A percentile compares a stretch with the other conserved stretches of the same genome.
phyloP scores from a whole-genome alignment of 2,113 vertebrate genomes.

The Cisticola juncidis region DNA sequence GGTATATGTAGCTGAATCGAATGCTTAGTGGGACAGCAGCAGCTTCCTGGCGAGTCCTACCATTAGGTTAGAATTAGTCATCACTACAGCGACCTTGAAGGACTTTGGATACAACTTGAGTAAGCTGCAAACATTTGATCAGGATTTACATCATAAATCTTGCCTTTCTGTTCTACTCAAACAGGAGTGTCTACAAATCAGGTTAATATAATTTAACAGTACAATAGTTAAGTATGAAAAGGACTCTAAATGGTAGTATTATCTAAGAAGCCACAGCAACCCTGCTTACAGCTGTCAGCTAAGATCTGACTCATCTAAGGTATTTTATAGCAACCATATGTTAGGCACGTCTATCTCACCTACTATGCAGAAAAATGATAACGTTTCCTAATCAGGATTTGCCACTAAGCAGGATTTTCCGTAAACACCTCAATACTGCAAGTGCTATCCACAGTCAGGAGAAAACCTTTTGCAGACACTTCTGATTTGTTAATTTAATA shows the following conservation, averaged over 20 bases:
- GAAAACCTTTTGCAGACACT: conserved; percentile 39
- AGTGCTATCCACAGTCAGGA: neutral
- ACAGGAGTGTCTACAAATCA: conserved; percentile 61
- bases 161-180: conserved; percentile 13
- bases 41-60: neutral
- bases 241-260: conserved; percentile 1
- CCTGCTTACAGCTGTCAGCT: conserved; percentile 52
- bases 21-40: neutral
- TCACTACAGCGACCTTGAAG: neutral
- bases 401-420: conserved; percentile 71
- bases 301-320: conserved; percentile 69
- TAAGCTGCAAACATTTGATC: conserved; percentile 16
- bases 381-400: conserved; percentile 78
- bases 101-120: conserved; percentile 29
- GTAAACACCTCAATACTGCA: conserved; percentile 41
- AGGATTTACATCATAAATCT: conserved; percentile 50
- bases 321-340: conserved; percentile 77
- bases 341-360: conserved; percentile 55
- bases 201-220: conserved; percentile 61
- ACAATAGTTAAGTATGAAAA: conserved; percentile 27
- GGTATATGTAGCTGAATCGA: neutral
- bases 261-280: conserved; percentile 58
- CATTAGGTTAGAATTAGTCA: neutral
- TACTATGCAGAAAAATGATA: conserved; percentile 49
- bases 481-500: conserved; percentile 42